These are phyloP conservation scores for Helleia helle DNA, from an alignment of 2,888 invertebrate species.

Conservation along the genomic window DNA sequence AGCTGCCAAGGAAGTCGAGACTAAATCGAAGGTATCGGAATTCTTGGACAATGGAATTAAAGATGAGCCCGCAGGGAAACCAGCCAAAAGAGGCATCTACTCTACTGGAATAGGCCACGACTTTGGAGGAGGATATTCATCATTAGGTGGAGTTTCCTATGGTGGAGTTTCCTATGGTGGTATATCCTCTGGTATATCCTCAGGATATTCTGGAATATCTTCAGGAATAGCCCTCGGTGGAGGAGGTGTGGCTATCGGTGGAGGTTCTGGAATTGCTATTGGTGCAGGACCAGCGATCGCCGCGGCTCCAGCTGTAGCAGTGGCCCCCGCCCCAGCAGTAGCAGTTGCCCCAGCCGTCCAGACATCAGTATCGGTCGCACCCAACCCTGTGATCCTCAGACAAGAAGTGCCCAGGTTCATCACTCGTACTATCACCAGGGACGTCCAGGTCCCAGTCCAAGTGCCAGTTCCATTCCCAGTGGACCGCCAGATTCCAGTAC, in stretches of 20 bases:
- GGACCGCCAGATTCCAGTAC: slow-evolving; percentile 60
- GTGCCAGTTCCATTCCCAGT: slow-evolving; percentile 39
- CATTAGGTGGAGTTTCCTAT: slow-evolving; percentile 17
- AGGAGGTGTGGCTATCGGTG: slow-evolving; percentile 13
- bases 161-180: slow-evolving; percentile 13
- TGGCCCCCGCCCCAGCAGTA: slow-evolving; percentile 22
- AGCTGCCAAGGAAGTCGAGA: slow-evolving; percentile 41
- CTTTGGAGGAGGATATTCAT: neutral
- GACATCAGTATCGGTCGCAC: slow-evolving; percentile 51
- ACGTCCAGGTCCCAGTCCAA: slow-evolving; percentile 52
- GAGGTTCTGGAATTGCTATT: slow-evolving; percentile 17
- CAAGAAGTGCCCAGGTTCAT: slow-evolving; percentile 62
- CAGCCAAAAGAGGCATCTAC: slow-evolving; percentile 47
- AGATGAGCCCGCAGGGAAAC: slow-evolving; percentile 44
- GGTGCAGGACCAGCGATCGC: slow-evolving; percentile 27
- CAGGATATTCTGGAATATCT: too few relatives aligned
- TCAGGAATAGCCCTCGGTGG: slow-evolving; percentile 14
- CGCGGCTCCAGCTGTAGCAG: slow-evolving; percentile 18
- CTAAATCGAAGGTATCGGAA: slow-evolving; percentile 45
- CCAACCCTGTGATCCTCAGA: slow-evolving; percentile 57
- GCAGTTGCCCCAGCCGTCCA: slow-evolving; percentile 35
- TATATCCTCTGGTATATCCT: too few relatives aligned
- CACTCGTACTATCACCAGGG: slow-evolving; percentile 57
- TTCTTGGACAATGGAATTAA: slow-evolving; percentile 51
- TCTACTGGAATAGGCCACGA: slow-evolving; percentile 26